Percentiles rank a stretch among this genome's conserved stretches.
phyloP scores from a whole-genome alignment of 2,113 vertebrate genomes.

The Thamnaconus septentrionalis region DNA sequence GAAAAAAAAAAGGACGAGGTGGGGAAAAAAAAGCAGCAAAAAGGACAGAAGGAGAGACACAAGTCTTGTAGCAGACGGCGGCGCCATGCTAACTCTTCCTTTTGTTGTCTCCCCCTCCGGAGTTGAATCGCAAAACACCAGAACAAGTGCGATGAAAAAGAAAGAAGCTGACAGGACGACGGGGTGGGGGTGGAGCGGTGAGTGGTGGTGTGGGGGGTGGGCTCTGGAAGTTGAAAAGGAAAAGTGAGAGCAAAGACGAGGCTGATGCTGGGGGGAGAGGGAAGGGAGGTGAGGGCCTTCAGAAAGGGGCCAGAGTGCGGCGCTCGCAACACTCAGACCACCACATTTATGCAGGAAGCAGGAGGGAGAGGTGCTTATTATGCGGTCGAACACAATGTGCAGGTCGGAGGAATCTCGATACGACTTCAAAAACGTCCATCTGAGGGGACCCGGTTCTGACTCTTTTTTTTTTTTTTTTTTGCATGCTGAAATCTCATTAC shows the following conservation, averaged over 20 bases:
- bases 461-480: conserved; percentile 8
- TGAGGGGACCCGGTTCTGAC: too few species aligned
- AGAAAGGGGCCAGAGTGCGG: conserved; percentile 19
- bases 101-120: conserved; percentile 37
- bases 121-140: conserved; percentile 53
- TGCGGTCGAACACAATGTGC: conserved; percentile 43
- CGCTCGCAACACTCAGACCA: conserved; percentile 43
- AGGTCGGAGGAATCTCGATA: conserved; percentile 46
- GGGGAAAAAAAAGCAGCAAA: conserved; percentile 2
- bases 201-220: too few species aligned
- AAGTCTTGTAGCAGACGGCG: conserved; percentile 34
- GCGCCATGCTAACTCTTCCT: conserved; percentile 43
- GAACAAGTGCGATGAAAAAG: conserved; percentile 45
- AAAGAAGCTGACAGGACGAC: conserved; percentile 50
- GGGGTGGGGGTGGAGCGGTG: conserved; percentile 12
- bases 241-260: conserved; percentile 31
- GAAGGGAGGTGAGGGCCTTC: conserved; percentile 3
- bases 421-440: conserved; percentile 34
- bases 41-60: conserved; percentile 43
- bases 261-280: conserved; percentile 25
- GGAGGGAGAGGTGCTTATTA: conserved; percentile 49
- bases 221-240: conserved; percentile 33
- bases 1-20: conserved; percentile 14
- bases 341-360: conserved; percentile 55
- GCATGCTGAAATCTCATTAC: conserved; percentile 51